Evolutionary conservation across 2,888 invertebrate genomes (phyloP).

Genomic region (Eurois occulta): DNA sequence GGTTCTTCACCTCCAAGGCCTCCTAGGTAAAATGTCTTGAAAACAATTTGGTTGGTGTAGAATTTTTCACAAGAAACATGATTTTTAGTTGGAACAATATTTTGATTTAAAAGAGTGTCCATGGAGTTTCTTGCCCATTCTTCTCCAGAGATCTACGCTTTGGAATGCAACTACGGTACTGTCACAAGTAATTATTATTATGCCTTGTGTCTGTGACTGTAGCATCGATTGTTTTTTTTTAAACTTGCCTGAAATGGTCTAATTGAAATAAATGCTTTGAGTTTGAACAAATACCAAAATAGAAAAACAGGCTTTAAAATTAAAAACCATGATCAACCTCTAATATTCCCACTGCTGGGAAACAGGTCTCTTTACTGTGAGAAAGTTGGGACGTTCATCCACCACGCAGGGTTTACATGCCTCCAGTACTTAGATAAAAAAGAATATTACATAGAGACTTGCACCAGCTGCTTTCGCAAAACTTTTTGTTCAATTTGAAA

Average conservation of each 20-base stretch:
- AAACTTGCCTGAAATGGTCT: too few relatives aligned
- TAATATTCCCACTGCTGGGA: neutral
- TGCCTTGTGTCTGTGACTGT: too few relatives aligned
- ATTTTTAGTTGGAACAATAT: neutral
- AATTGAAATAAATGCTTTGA: too few relatives aligned
- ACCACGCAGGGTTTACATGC: too few relatives aligned
- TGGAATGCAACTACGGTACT: too few relatives aligned
- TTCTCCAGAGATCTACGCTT: too few relatives aligned
- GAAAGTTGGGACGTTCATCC: too few relatives aligned
- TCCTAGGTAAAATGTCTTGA: neutral
- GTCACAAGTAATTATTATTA: too few relatives aligned
- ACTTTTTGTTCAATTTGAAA: slow-evolving; percentile 17
- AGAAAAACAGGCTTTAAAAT: neutral
- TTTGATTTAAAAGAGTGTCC: too few relatives aligned
- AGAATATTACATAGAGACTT: neutral
- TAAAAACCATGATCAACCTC: neutral
- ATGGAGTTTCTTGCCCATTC: too few relatives aligned
- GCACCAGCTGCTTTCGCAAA: slow-evolving; percentile 22
- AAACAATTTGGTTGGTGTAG: neutral
- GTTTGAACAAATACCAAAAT: neutral
- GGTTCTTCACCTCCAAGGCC: neutral
- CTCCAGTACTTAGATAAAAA: neutral
- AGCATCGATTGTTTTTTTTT: too few relatives aligned
- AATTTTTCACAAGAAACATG: neutral
- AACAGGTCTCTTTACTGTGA: neutral